Evolutionary conservation across 2,113 vertebrate genomes (phyloP).

Genomic region (Thryonomys swinderianus): DNA sequence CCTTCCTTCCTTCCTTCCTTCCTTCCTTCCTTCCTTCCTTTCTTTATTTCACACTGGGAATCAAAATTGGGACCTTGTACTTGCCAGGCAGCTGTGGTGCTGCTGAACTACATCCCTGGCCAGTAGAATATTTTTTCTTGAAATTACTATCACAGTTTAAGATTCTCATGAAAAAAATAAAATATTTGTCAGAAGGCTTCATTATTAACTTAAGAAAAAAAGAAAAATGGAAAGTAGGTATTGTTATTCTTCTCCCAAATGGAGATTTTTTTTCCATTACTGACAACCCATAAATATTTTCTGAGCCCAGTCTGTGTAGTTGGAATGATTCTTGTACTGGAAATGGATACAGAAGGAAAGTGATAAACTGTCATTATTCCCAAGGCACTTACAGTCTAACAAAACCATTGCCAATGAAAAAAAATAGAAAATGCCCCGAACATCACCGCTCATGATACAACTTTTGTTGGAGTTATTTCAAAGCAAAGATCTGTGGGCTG

Average conservation of each 20-base stretch:
- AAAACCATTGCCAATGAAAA: background rate
- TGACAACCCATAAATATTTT: background rate
- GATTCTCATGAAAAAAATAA: background rate
- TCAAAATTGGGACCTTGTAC: too few relatives aligned
- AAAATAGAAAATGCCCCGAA: background rate
- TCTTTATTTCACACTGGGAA: too few relatives aligned
- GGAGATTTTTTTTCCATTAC: background rate
- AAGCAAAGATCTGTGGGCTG: background rate
- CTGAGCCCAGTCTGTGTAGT: background rate
- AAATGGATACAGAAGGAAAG: background rate
- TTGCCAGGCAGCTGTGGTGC: too few relatives aligned
- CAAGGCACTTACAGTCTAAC: background rate
- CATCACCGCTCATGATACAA: background rate
- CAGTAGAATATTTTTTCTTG: background rate
- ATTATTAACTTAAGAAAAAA: background rate
- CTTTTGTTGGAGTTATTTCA: background rate
- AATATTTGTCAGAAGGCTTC: slow-evolving; percentile 28
- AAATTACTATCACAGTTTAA: background rate
- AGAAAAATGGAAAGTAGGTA: background rate
- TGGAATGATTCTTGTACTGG: background rate
- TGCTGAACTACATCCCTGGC: too few relatives aligned
- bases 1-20: too few relatives aligned
- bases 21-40: too few relatives aligned
- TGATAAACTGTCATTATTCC: background rate
- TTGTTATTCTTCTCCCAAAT: background rate